These are phyloP conservation scores for Philereme vetulata DNA, from an alignment of 2,888 invertebrate genomes.

Conservation along the genomic window DNA sequence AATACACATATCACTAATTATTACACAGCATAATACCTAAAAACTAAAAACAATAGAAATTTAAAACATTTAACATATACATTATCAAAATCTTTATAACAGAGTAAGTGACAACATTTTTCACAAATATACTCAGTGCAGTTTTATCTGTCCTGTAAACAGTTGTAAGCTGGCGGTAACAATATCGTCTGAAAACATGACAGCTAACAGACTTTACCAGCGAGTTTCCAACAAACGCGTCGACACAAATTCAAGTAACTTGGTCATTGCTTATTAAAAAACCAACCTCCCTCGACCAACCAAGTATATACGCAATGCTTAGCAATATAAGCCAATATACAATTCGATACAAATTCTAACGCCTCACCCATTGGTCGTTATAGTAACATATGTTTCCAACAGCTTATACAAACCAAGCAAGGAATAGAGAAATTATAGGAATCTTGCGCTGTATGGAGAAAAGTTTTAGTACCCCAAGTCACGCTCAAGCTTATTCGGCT, in stretches of 20 bases:
- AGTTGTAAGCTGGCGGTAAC: no score
- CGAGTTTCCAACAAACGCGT: no score
- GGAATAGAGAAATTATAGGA: constrained; percentile 16
- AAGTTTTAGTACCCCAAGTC: constrained; percentile 40
- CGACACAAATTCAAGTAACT: neutral
- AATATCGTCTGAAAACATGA: neutral
- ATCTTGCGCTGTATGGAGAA: constrained; percentile 20
- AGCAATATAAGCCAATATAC: neutral
- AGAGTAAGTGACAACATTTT: no score
- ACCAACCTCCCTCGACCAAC: neutral
- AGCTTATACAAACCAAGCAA: neutral
- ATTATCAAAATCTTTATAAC: no score
- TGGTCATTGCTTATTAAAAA: neutral
- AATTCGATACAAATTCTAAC: neutral
- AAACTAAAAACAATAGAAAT: no score
- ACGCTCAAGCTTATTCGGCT: constrained; percentile 47
- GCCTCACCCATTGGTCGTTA: neutral
- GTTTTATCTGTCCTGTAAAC: no score
- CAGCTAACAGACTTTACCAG: neutral
- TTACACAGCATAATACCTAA: no score
- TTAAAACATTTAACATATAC: no score
- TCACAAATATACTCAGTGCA: no score
- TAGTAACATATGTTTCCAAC: neutral
- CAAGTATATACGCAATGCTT: neutral
- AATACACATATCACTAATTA: no score